These are phyloP conservation scores for Pachypsylla venusta DNA, from an alignment of 1,140 invertebrate species.

Conservation along the genomic window DNA sequence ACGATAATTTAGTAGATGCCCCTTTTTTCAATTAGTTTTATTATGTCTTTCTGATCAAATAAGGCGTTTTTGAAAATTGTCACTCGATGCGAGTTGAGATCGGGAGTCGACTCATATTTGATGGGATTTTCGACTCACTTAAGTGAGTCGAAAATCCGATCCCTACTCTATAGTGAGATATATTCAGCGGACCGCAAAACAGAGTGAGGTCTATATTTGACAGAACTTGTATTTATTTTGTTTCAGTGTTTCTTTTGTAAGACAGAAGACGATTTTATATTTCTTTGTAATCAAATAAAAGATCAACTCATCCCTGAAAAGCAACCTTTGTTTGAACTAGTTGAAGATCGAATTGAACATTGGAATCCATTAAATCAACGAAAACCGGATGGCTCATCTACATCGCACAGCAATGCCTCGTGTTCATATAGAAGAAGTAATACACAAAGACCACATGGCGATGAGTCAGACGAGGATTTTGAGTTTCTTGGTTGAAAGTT, in stretches of 20 bases:
- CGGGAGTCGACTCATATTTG: too few relatives aligned
- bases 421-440: background rate
- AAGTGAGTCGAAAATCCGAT: too few relatives aligned
- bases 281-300: conserved; percentile 53
- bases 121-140: too few relatives aligned
- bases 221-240: too few relatives aligned
- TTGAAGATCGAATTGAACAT: conserved; percentile 47
- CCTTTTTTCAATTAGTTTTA: too few relatives aligned
- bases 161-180: too few relatives aligned
- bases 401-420: conserved; percentile 26
- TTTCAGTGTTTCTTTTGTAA: conserved; percentile 80
- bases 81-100: too few relatives aligned
- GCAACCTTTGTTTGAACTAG: conserved; percentile 68
- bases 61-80: too few relatives aligned
- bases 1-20: too few relatives aligned
- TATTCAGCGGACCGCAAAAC: too few relatives aligned
- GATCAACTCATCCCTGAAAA: conserved; percentile 45
- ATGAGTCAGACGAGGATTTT: conserved; percentile 41
- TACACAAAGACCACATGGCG: conserved; percentile 22
- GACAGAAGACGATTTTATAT: conserved; percentile 67
- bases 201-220: too few relatives aligned
- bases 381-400: conserved; percentile 31
- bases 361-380: conserved; percentile 42
- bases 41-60: too few relatives aligned
- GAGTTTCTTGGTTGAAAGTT: conserved; percentile 37